Percentiles rank a stretch among this genome's conserved stretches.
Evolutionary conservation across 2,113 vertebrate genomes (phyloP).

Genomic region (Neogobius melanostomus): DNA sequence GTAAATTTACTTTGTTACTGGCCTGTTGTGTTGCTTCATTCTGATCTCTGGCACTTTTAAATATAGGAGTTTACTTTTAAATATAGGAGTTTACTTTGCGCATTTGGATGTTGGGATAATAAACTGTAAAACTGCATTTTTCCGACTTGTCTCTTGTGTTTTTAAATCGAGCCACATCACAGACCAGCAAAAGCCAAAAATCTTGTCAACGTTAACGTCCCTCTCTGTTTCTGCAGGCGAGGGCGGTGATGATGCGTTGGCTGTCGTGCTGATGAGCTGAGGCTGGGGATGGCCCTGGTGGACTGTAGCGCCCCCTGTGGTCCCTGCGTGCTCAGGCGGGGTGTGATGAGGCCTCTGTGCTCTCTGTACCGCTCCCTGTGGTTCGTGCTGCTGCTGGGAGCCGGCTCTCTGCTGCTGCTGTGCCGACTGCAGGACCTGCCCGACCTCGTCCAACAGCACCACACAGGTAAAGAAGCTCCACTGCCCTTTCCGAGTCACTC

Average conservation of each 20-base stretch:
- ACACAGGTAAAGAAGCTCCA: conserved; percentile 72
- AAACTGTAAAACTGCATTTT: too few relatives aligned
- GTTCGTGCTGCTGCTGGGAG: conserved; percentile 85
- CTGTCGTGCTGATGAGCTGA: conserved; percentile 17
- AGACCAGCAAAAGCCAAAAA: too few relatives aligned
- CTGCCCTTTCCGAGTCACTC: too few relatives aligned
- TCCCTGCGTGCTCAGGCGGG: conserved; percentile 18
- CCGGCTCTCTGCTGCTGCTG: conserved; percentile 83
- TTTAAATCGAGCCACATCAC: too few relatives aligned
- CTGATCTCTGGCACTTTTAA: too few relatives aligned
- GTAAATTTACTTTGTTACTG: too few relatives aligned
- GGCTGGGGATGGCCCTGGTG: conserved; percentile 28
- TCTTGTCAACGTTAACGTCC: neutral
- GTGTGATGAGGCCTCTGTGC: conserved; percentile 79
- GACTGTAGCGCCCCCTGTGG: conserved; percentile 25
- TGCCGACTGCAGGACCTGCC: conserved; percentile 83
- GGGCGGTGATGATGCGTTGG: neutral
- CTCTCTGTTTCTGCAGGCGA: neutral
- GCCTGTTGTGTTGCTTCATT: too few relatives aligned
- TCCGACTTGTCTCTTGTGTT: too few relatives aligned
- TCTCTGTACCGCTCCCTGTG: conserved; percentile 71
- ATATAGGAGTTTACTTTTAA: too few relatives aligned
- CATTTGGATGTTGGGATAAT: too few relatives aligned
- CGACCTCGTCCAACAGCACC: conserved; percentile 75
- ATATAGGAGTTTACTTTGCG: too few relatives aligned